Evolutionary conservation across 2,888 invertebrate species (phyloP), one percentile per base, ranked within the genome.

Genomic region (Hoplodrina blanda): DNA sequence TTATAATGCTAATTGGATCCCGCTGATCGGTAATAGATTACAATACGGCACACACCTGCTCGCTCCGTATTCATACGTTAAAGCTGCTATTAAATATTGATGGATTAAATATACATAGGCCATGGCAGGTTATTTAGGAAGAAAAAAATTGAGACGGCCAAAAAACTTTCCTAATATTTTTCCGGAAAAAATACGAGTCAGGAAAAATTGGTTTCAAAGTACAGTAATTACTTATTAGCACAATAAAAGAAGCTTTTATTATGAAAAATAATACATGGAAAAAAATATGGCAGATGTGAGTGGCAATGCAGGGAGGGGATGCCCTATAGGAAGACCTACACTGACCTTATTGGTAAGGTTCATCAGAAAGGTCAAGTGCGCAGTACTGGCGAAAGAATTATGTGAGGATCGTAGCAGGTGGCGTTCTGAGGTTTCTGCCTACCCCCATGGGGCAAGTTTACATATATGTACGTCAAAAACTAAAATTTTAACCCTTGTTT

Each of bases 1-100:
- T 79, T 72, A 84, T 79, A 68, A 84, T 79, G 77, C 70, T 81
- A 85, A 84, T 84, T 75, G 79, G 62, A 79, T 76, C 61, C 60
- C 70, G 64, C 56, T 63, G 65, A 81, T 85, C 62, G 69, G 73
- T 75, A 70, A 80, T 63, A 79, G 75, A 77, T 84, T 84, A 82
- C 73, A 69, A 61, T 73, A 63, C 75, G 37, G 41, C 44, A 41
- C 76, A 59, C 77, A 78, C 75, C 75, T 78, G 80, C 69, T 52
- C 44, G 25, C 53, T 54, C 13, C 13, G 62, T 63, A 59, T 66
- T 63, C 57, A 75, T 65, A 74, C 46, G 60, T 66, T 61, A 49
- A 50, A 33, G 46, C 19, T 53, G 25, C 15, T 57, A 41, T 44
- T 53, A 46, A 64, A 65, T 61, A 68, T 67, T 75, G 74, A 81